Base-by-base conservation (phyloP, 2,888 invertebrate species). In the Chelonus formosanus region DNA sequence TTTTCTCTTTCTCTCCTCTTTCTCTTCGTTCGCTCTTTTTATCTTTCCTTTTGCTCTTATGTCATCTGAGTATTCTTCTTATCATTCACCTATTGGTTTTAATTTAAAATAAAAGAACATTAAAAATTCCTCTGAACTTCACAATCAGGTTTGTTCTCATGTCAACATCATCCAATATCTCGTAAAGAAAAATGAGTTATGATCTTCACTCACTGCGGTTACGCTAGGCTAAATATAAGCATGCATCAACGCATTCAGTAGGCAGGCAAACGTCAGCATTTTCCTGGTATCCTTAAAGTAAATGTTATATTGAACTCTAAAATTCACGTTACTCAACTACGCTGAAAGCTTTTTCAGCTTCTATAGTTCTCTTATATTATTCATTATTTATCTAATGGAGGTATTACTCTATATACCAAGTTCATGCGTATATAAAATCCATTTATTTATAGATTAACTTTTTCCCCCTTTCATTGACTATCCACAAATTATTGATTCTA, bases 161-260 rank as follows among this genome's bases (percentile, higher is more conserved):
- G 10, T 31, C 8, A 8, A 10, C 65, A 67, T 66, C 65, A 66
- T 60, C 64, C 68, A 58, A 67, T 71, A 68, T 61, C 73, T 79
- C 79, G 75, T 79, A 79, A 78, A 79, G 74, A 75, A 67, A 73
- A 68, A 71, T 71, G 75, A 76, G 75, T 78, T 78, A 78, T 73
- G 75, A 76, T 74, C 70, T 72, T 70, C 69, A 72, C 69, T 69
- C 70, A 70, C 70, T 71, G 71, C 74, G 70, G 74, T 77, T 78
- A 76, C 74, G 75, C 71, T 71, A 20, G 8, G 10, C 4, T 10
- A 47, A 10, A 35, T 32, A 10, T 48, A 20, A 20, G 34, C 10
- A 34, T n/a, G 32, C 31, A 40, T 52, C 20, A 8, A 48, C 34
- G 45, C 40, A 40, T 32, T n/a, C 10, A 10, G 53, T 34, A 54